phyloP scores from a whole-genome alignment of 2,113 vertebrate species.

The Amblyopsis rosae region DNA sequence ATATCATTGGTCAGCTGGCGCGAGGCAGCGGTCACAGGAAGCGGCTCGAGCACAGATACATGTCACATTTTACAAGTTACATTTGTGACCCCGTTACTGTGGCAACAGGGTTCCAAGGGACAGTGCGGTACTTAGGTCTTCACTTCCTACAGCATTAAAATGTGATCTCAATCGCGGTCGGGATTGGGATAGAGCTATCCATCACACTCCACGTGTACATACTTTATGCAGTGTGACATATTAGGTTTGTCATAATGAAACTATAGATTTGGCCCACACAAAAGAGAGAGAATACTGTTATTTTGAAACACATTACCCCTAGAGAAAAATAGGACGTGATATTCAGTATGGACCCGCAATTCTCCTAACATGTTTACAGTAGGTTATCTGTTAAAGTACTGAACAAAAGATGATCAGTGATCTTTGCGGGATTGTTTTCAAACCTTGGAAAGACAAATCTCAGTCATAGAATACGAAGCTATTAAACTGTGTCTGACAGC shows the following conservation, averaged over 20 bases:
- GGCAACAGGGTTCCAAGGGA: conserved; percentile 14
- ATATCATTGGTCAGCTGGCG: neutral
- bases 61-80: neutral
- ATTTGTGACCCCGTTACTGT: conserved; percentile 29
- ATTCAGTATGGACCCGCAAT: no score
- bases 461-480: neutral
- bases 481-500: neutral
- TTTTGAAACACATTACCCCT: neutral
- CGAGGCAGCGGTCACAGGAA: conserved; percentile 26
- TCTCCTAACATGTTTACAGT: no score
- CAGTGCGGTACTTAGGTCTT: neutral
- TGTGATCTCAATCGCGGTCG: conserved; percentile 3
- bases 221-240: no score
- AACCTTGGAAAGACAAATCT: no score
- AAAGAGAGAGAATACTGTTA: neutral
- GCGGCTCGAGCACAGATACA: conserved; percentile 12
- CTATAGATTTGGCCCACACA: no score
- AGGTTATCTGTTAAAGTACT: no score
- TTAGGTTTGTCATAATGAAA: no score
- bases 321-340: no score
- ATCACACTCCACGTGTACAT: neutral
- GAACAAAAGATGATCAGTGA: no score
- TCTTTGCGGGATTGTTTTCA: no score
- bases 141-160: conserved; percentile 62
- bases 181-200: conserved; percentile 1